phyloP scores from a whole-genome alignment of 2,888 invertebrate species.

The Panopea generosa region DNA sequence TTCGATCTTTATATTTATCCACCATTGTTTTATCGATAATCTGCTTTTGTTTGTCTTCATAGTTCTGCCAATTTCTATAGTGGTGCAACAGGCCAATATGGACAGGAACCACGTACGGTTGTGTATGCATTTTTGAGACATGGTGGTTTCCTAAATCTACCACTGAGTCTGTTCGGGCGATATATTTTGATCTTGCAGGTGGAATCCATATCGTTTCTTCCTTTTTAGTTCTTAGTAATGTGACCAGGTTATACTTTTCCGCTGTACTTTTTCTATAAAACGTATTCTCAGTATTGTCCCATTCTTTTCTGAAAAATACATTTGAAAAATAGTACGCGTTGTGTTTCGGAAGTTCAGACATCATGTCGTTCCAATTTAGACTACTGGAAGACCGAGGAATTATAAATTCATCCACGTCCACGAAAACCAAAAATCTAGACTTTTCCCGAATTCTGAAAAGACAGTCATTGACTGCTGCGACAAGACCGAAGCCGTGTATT shows the following conservation, averaged over 20 bases:
- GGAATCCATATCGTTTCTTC: constrained; percentile 60
- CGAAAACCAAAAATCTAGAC: constrained; percentile 75
- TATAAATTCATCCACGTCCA: constrained; percentile 83
- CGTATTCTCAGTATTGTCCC: background rate
- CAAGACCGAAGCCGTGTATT: constrained; percentile 83
- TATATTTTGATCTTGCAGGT: constrained; percentile 70
- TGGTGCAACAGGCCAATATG: background rate
- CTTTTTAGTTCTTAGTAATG: constrained; percentile 63
- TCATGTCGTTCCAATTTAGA: constrained; percentile 24
- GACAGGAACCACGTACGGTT: background rate
- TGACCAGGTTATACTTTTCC: constrained; percentile 61
- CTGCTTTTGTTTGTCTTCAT: background rate
- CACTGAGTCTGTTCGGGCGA: background rate
- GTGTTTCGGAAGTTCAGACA: background rate
- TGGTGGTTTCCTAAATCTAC: background rate
- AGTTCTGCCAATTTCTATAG: background rate
- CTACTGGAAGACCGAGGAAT: constrained; percentile 70
- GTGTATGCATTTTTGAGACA: background rate
- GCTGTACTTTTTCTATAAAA: constrained; percentile 33
- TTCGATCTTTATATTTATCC: background rate
- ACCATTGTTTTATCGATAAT: background rate
- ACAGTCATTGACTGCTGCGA: constrained; percentile 82
- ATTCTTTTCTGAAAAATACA: constrained; percentile 21
- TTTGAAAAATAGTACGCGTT: constrained; percentile 16
- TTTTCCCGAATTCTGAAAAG: constrained; percentile 74